Evolutionary conservation across 2,113 vertebrate species (phyloP).

Genomic region (Aspiorhynchus laticeps): DNA sequence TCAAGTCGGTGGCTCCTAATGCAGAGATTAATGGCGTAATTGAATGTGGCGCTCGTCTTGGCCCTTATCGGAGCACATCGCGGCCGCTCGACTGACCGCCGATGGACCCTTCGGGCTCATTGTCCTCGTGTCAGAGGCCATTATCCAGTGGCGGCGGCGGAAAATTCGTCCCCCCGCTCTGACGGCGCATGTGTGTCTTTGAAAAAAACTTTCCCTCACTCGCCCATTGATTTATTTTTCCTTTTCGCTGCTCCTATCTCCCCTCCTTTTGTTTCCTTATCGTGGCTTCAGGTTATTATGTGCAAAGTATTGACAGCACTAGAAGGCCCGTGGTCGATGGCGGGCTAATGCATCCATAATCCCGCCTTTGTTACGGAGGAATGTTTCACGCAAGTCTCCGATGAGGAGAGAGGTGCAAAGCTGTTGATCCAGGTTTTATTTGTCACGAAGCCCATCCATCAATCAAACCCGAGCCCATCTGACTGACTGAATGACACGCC

Average conservation of each 20-base stretch:
- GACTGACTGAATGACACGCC: slow-evolving; percentile 92
- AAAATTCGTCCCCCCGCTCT: slow-evolving; percentile 39
- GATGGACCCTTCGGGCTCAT: slow-evolving; percentile 76
- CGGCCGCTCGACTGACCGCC: slow-evolving; percentile 59
- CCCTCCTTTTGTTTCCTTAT: slow-evolving; percentile 98
- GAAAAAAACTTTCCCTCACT: slow-evolving; percentile 58
- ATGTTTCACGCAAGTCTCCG: slow-evolving; percentile 89
- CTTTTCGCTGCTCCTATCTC: slow-evolving; percentile 75
- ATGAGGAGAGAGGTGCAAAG: slow-evolving; percentile 88
- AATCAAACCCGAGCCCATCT: slow-evolving; percentile 88
- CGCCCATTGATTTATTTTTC: slow-evolving; percentile 91
- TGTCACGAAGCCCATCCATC: slow-evolving; percentile 97
- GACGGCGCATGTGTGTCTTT: slow-evolving; percentile 38
- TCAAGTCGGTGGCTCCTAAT: slow-evolving; percentile 37
- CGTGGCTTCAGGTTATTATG: slow-evolving; percentile 98
- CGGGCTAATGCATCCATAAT: slow-evolving; percentile 99
- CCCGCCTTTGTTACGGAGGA: slow-evolving; percentile 95
- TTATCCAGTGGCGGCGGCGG: slow-evolving; percentile 77
- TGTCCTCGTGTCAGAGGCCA: slow-evolving; percentile 80
- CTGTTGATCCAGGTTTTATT: slow-evolving; percentile 97
- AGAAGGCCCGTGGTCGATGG: slow-evolving; percentile 89
- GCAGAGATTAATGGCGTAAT: slow-evolving; percentile 58
- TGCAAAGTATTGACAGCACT: slow-evolving; percentile 97
- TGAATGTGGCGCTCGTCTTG: slow-evolving; percentile 48
- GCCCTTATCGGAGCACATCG: slow-evolving; percentile 45